Conservation (phyloP, 2,797 vertebrate genomes). For the Tapirus indicus region DNA sequence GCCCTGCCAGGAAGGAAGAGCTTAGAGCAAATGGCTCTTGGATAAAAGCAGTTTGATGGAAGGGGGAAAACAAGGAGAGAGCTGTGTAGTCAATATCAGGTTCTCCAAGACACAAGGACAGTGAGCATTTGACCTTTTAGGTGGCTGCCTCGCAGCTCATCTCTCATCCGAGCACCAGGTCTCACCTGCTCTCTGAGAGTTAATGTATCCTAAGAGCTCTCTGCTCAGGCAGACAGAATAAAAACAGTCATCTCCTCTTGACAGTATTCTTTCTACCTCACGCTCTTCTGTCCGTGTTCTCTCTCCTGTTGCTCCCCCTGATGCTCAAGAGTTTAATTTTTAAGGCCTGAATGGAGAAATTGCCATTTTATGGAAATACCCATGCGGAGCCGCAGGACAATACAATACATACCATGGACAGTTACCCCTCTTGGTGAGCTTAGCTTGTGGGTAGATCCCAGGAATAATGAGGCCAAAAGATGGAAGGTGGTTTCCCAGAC, state of each 20-base stretch:
- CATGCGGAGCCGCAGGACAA: neutral
- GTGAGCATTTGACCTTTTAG: constrained; percentile 3
- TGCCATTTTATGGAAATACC: neutral
- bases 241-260: constrained; percentile 51
- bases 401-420: neutral
- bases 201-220: constrained; percentile 46
- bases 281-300: neutral
- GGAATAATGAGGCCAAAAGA: neutral
- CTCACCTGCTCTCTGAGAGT: constrained; percentile 38
- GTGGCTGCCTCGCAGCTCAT: neutral
- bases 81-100: constrained; percentile 48
- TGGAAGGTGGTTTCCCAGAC: neutral
- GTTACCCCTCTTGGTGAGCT: neutral
- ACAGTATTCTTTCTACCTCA: constrained; percentile 21
- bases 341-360: neutral
- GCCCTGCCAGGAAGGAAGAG: neutral
- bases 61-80: constrained; percentile 36
- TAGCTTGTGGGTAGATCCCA: neutral
- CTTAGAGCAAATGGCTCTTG: neutral
- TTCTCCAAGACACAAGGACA: constrained; percentile 61
- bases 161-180: constrained; percentile 22
- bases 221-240: constrained; percentile 59
- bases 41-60: constrained; percentile 75
- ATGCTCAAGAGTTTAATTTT: neutral
- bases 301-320: neutral